phyloP scores from a whole-genome alignment of 2,888 invertebrate genomes.

The Cephus sareptanus region DNA sequence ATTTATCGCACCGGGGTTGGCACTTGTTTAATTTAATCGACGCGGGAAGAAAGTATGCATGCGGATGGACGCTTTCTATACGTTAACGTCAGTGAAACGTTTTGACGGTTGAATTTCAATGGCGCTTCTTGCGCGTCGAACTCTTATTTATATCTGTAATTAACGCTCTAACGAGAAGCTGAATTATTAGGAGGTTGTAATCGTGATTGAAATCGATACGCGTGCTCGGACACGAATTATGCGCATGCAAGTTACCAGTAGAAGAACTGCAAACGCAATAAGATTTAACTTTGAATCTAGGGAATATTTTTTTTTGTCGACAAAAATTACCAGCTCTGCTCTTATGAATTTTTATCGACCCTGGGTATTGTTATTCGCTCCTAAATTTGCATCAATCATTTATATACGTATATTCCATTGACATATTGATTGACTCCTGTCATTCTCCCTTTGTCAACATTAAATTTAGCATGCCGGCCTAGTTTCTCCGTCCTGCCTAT shows the following conservation, averaged over 20 bases:
- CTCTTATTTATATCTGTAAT: constrained; percentile 13
- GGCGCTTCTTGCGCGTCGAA: constrained; percentile 2
- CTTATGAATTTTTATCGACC: background rate
- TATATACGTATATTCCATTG: background rate
- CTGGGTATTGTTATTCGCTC: background rate
- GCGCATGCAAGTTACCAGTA: background rate
- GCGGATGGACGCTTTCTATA: constrained; percentile 19
- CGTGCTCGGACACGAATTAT: background rate
- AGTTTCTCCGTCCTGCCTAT: background rate
- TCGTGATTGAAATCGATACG: background rate
- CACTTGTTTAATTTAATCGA: constrained; percentile 2
- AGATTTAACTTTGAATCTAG: background rate
- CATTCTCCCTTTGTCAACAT: background rate
- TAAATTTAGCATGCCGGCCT: background rate
- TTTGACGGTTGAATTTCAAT: constrained; percentile 37
- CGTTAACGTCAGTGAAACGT: constrained; percentile 31
- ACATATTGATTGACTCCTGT: background rate
- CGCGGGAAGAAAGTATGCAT: constrained; percentile 28
- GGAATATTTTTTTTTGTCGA: background rate
- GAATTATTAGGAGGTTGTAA: background rate
- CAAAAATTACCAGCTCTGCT: background rate
- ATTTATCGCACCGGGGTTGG: background rate
- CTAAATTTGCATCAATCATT: background rate
- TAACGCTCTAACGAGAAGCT: constrained; percentile 2
- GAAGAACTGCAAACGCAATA: background rate